Evolutionary conservation across 2,888 invertebrate genomes (phyloP).

Genomic region (Chrysolina oricalcia): DNA sequence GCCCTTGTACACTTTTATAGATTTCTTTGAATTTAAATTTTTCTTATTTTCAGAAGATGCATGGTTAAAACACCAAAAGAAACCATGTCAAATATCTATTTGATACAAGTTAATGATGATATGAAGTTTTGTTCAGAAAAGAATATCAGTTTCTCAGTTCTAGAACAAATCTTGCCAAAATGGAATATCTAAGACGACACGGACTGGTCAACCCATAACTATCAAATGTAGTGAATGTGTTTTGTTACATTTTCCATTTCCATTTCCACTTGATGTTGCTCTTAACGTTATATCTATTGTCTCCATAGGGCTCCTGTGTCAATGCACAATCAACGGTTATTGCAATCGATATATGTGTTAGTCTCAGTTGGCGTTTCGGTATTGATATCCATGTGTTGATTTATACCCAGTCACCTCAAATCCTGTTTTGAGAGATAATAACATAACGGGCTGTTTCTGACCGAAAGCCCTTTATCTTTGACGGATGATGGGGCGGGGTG

Average conservation of each 20-base stretch:
- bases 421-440: constrained; percentile 48
- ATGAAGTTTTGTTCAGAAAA: no score
- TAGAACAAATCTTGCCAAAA: no score
- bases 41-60: no score
- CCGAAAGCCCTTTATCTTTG: not conserved
- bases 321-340: constrained; percentile 38
- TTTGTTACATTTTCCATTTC: not conserved
- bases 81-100: no score
- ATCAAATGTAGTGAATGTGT: not conserved
- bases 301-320: constrained; percentile 11
- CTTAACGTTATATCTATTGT: constrained; percentile 1
- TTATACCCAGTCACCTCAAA: constrained; percentile 46
- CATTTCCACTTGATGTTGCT: not conserved
- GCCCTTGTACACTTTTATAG: no score
- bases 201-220: no score
- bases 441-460: constrained; percentile 37
- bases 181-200: no score
- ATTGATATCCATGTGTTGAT: constrained; percentile 49
- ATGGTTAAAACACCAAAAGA: no score
- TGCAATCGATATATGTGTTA: constrained; percentile 46
- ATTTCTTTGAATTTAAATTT: no score
- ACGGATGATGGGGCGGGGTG: not conserved
- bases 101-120: no score
- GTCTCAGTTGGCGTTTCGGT: constrained; percentile 41
- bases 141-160: no score